Base-by-base conservation (phyloP, 2,797 vertebrate species). In the Okamejei kenojei region DNA sequence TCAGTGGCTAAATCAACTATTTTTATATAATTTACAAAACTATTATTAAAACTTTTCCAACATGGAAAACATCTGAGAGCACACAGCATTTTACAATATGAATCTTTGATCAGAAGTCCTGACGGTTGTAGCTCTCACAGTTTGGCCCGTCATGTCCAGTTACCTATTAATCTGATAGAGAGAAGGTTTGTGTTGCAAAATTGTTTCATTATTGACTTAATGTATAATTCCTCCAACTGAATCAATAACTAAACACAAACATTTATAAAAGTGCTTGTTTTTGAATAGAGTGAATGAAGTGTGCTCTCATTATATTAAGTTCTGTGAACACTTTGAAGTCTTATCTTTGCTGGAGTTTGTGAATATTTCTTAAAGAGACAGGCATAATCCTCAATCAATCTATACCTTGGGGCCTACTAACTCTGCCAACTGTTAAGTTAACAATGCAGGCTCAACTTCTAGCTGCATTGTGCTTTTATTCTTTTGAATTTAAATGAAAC, bases 261-360 rank as follows among this genome's bases (percentile, higher is more conserved):
- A 98, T 97, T 97, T 97, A 96, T 96, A 95, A 94, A 88, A 97
- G 97, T 96, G 96, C 79, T 96, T 97, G 96, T 97, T 97, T 97
- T 97, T 96, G 13, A 32, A 86, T 13, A 13, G n/a, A 86, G 82
- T 91, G 88, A 35, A 73, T 45, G 96, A 96, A 95, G 95, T 96
- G 96, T 96, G 97, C 96, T 94, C 94, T 95, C 95, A 95, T 96
- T 96, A 97, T 96, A 95, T 97, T 97, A 97, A 97, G 97, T 97
- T 97, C 95, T 94, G 93, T 95, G 96, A 91, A 93, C 94, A 94
- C 98, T 98, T 98, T 99, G 97, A 98, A 97, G 97, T 95, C 96
- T 98, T 98, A 99, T 98, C 98, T 97, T 93, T 94, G 94, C 94
- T 15, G 8, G 92, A 77, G 80, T 94, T 94, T 93, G 94, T 11